phyloP scores from a whole-genome alignment of 2,888 invertebrate species.

The Chelonus formosanus region DNA sequence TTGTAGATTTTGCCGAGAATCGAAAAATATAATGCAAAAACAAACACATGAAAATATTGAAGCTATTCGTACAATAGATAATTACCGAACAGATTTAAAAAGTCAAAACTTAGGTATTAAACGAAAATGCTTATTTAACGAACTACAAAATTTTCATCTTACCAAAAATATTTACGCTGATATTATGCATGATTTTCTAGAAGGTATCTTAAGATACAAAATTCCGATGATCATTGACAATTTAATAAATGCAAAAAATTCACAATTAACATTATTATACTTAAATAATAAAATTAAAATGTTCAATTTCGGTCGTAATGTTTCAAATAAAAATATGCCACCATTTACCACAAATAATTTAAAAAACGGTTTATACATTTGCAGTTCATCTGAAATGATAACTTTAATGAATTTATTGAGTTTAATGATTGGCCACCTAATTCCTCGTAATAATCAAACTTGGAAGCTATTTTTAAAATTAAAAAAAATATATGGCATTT shows the following conservation, averaged over 20 bases:
- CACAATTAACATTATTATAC: not conserved
- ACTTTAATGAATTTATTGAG: not conserved
- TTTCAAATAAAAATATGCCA: not conserved
- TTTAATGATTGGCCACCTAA: constrained; percentile 5
- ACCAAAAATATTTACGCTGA: not conserved
- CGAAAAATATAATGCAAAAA: too few species aligned
- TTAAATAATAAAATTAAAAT: not conserved
- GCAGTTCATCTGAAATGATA: not conserved
- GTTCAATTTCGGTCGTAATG: not conserved
- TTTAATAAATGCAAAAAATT: not conserved
- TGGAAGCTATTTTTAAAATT: not conserved
- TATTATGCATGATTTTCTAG: not conserved
- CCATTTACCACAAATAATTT: not conserved
- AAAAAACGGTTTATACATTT: not conserved
- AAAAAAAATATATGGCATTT: not conserved
- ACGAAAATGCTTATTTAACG: too few species aligned
- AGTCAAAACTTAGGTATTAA: too few species aligned
- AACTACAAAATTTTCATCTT: not conserved
- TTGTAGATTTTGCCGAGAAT: too few species aligned
- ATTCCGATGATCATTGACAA: not conserved
- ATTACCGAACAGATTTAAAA: too few species aligned
- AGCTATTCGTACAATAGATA: too few species aligned
- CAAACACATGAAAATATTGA: too few species aligned
- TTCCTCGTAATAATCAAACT: not conserved
- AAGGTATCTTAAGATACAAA: not conserved